Conservation (phyloP, 2,888 invertebrate species). For the Liodrosophila aerea region DNA sequence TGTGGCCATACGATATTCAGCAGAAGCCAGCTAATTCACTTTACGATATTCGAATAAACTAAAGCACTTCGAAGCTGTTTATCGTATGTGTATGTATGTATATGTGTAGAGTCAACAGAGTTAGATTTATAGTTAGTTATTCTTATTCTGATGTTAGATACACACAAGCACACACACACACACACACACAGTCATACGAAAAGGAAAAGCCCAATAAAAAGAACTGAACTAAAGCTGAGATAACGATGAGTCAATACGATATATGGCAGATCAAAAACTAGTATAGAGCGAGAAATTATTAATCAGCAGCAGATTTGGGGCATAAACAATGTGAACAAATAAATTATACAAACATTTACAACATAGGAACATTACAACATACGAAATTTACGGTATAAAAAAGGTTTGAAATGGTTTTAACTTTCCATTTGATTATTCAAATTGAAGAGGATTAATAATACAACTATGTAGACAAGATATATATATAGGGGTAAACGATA, state of each 20-base stretch:
- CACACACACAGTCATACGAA: neutral
- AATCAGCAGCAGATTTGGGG: no score
- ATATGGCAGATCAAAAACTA: neutral
- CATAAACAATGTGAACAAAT: neutral
- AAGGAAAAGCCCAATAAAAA: neutral
- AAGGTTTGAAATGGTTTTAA: no score
- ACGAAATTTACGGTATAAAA: conserved; percentile 1
- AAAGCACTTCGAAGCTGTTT: conserved; percentile 3
- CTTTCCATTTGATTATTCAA: no score
- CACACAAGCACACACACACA: no score
- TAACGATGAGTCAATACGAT: neutral
- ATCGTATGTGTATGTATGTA: neutral
- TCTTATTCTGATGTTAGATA: no score
- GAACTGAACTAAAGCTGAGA: no score
- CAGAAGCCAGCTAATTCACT: neutral
- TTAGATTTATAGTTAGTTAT: no score
- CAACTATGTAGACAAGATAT: no score
- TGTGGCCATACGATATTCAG: conserved; percentile 7
- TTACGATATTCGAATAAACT: conserved; percentile 1
- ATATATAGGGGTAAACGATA: no score
- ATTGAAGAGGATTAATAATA: no score
- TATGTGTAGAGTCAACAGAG: conserved; percentile 1
- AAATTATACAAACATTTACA: neutral
- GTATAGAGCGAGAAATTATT: neutral
- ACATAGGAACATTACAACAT: neutral